Conservation (phyloP, 2,113 vertebrate genomes). For the Castor canadensis region DNA sequence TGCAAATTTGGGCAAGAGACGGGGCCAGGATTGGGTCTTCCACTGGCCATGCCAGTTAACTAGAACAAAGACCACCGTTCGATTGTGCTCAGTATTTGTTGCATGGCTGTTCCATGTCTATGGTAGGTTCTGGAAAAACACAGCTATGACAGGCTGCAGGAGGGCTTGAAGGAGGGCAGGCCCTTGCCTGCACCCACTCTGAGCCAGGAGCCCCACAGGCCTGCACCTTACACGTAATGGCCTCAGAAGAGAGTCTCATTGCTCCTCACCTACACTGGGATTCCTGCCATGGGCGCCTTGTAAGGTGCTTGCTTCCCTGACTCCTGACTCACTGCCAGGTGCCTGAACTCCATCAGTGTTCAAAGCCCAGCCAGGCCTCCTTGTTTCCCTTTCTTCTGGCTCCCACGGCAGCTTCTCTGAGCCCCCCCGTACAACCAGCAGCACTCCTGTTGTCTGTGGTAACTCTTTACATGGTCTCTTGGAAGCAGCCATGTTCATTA, state of each 20-base stretch:
- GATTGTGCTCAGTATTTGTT: fast-evolving
- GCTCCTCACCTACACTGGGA: not conserved
- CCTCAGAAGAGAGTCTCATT: not conserved
- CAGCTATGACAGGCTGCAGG: fast-evolving
- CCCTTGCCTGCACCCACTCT: too few species aligned
- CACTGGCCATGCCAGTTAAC: fast-evolving
- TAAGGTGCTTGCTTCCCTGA: fast-evolving
- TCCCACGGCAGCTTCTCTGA: fast-evolving
- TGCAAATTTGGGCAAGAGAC: fast-evolving
- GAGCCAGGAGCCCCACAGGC: not conserved
- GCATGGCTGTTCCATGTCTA: fast-evolving
- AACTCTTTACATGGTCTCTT: not conserved
- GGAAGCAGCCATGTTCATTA: fast-evolving
- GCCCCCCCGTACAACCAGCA: not conserved
- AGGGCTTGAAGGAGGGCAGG: not conserved
- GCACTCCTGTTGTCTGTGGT: too few species aligned
- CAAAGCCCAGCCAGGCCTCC: not conserved
- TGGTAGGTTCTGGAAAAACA: not conserved
- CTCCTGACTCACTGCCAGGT: not conserved
- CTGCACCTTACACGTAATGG: fast-evolving
- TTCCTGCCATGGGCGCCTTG: not conserved
- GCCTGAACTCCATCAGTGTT: not conserved
- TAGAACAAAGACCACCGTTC: fast-evolving
- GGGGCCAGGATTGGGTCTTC: too few species aligned
- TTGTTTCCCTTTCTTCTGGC: not conserved